Evolutionary conservation across 2,888 invertebrate genomes (phyloP).

Genomic region (Spodoptera littoralis): DNA sequence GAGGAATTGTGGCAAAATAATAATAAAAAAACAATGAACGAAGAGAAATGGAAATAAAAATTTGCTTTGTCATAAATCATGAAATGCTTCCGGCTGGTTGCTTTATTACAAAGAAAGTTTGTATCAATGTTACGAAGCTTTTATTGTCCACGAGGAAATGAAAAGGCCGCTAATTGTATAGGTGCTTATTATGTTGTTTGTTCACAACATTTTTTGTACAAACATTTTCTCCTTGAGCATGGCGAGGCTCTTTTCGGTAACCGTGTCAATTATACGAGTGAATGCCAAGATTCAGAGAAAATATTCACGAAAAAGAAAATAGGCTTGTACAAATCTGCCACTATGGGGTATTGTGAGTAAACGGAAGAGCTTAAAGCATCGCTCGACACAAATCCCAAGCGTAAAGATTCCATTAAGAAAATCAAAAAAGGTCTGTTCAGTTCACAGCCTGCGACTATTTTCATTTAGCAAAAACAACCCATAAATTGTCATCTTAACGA

Average conservation of each 20-base stretch:
- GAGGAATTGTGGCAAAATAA: conserved; percentile 84
- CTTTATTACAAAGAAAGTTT: conserved; percentile 85
- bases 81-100: conserved; percentile 84
- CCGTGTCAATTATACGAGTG: conserved; percentile 55
- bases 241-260: conserved; percentile 16
- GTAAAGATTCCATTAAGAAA: conserved; percentile 89
- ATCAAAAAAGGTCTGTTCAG: conserved; percentile 87
- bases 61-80: conserved; percentile 88
- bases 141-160: conserved; percentile 72
- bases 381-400: conserved; percentile 86
- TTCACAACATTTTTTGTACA: conserved; percentile 31
- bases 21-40: conserved; percentile 82
- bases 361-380: conserved; percentile 80
- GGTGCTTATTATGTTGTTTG: conserved; percentile 47
- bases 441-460: conserved; percentile 87
- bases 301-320: conserved; percentile 60
- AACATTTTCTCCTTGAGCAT: conserved; percentile 13
- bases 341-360: conserved; percentile 72
- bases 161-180: conserved; percentile 63
- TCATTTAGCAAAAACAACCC: conserved; percentile 89
- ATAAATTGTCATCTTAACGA: conserved; percentile 89
- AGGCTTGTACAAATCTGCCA: conserved; percentile 68
- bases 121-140: conserved; percentile 76
- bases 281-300: conserved; percentile 49
- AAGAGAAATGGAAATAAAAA: conserved; percentile 86